Evolutionary conservation across 2,888 invertebrate species (phyloP), one percentile per base, ranked within the genome.

Genomic region (Ditula angustiorana): DNA sequence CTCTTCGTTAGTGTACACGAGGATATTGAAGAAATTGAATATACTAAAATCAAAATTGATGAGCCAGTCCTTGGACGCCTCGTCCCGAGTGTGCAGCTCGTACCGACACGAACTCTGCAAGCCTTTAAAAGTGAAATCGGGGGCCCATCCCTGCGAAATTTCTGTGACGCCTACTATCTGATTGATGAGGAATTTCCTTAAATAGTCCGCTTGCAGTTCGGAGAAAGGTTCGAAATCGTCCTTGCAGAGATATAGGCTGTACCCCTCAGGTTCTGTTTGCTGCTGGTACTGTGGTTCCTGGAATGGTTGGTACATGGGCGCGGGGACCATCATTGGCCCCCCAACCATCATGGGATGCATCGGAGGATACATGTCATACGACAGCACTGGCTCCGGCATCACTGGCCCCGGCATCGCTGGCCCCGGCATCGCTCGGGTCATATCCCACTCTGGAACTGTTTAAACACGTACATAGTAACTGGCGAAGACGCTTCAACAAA

Each of bases 1-100:
- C 71, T 92, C 87, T 68, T 92, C 90, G 33, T 85, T 83, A 0
- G 86, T 87, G 69, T 90, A 91, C 11, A 88, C 86, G 8, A 91
- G 71, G 1, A 90, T 82, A 64, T 84, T 80, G 70, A 88, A 90
- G 11, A 74, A 68, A 13, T 64, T 64, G 30, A 89, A 86, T 1
- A 77, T 74, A 21, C 77, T 79, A 71, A 88, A 91, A 79, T 90
- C 80, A 69, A 90, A 74, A 49, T 76, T 74, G 23, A 86, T 28
- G 37, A 92, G 75, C 92, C 92, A 92, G 66, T 87, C 76, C 63
- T 71, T 84, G 0, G 91, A 86, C 0, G 61, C 66, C 16, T 76
- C 76, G 59, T 92, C 88, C 33, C 71, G 76, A 0, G 90, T 86
- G 10, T 78, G 68, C 7, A 92, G 67, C 69, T 89, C 90, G 69